A percentile compares a stretch with the other conserved stretches of the same genome.
Evolutionary conservation across 1,140 invertebrate species (phyloP).

Genomic region (Helicoverpa zea): DNA sequence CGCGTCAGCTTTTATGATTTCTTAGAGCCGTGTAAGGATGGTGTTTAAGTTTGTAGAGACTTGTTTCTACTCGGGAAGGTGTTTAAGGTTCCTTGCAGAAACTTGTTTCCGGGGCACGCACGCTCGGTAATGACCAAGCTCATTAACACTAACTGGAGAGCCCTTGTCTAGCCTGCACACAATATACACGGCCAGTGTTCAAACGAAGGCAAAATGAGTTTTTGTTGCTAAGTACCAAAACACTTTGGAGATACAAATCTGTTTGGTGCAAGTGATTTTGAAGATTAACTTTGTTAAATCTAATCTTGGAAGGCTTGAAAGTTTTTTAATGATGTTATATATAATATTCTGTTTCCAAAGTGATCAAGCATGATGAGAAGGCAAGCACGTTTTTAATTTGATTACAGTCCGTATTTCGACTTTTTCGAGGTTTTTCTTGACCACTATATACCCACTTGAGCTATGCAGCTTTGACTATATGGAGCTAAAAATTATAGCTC

Average conservation of each 20-base stretch:
- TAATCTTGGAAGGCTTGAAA: too few relatives aligned
- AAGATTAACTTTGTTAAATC: too few relatives aligned
- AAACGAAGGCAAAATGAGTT: slow-evolving; percentile 23
- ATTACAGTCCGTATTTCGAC: too few relatives aligned
- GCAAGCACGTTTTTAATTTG: too few relatives aligned
- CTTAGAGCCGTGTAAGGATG: slow-evolving; percentile 6
- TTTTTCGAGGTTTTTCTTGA: too few relatives aligned
- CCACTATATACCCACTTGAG: too few relatives aligned
- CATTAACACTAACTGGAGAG: slow-evolving; percentile 70
- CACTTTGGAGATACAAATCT: slow-evolving; percentile 25
- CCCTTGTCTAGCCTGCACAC: slow-evolving; percentile 58
- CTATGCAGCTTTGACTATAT: too few relatives aligned
- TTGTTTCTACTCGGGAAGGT: slow-evolving; percentile 31
- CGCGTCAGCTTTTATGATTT: slow-evolving; percentile 36
- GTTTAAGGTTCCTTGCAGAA: slow-evolving; percentile 48
- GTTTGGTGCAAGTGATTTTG: background rate
- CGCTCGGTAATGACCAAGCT: slow-evolving; percentile 71
- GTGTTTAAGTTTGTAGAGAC: background rate
- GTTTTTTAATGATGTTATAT: too few relatives aligned
- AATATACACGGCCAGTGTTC: slow-evolving; percentile 24
- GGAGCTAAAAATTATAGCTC: too few relatives aligned
- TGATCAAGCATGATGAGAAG: too few relatives aligned
- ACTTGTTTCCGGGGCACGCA: slow-evolving; percentile 59
- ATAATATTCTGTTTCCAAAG: too few relatives aligned
- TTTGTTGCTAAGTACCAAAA: slow-evolving; percentile 3